Percentiles rank a stretch among this genome's conserved stretches.
Conservation (phyloP, 2,888 invertebrate genomes). For the Hydropsyche betteni region DNA sequence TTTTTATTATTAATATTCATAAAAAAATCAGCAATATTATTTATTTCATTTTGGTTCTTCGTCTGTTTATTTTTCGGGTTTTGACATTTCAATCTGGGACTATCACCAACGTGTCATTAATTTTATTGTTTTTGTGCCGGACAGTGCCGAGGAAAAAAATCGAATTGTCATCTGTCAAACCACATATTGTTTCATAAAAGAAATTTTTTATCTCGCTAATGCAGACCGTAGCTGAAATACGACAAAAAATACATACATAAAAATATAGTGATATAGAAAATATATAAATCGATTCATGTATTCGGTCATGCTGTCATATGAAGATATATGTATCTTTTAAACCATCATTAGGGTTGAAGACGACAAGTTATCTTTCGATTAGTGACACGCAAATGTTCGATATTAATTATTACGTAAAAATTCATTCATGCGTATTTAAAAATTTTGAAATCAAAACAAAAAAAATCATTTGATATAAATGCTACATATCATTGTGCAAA, state of each 20-base stretch:
- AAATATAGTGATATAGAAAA: neutral
- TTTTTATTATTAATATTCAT: neutral
- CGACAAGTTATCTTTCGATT: neutral
- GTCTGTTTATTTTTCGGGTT: constrained; percentile 30
- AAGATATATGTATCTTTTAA: constrained; percentile 15
- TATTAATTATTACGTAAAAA: neutral
- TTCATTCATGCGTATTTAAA: neutral
- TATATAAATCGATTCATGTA: constrained; percentile 21
- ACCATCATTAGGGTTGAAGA: neutral
- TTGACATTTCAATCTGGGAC: constrained; percentile 50
- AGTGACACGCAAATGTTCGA: neutral
- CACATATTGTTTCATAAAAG: constrained; percentile 43
- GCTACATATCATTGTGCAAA: too few relatives aligned
- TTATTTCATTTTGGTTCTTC: constrained; percentile 12
- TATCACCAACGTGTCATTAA: constrained; percentile 50
- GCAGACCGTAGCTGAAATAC: constrained; percentile 27
- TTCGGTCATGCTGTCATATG: constrained; percentile 11
- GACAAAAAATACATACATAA: neutral
- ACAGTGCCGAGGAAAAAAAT: constrained; percentile 27
- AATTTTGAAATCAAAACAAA: neutral
- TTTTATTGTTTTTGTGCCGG: constrained; percentile 44
- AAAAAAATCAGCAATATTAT: neutral
- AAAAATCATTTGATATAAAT: neutral
- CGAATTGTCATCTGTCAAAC: constrained; percentile 51
- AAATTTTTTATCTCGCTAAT: constrained; percentile 41